Percentiles rank a stretch among this genome's conserved stretches.
Conservation (phyloP, 2,113 vertebrate genomes). For the Pollachius pollachius region DNA sequence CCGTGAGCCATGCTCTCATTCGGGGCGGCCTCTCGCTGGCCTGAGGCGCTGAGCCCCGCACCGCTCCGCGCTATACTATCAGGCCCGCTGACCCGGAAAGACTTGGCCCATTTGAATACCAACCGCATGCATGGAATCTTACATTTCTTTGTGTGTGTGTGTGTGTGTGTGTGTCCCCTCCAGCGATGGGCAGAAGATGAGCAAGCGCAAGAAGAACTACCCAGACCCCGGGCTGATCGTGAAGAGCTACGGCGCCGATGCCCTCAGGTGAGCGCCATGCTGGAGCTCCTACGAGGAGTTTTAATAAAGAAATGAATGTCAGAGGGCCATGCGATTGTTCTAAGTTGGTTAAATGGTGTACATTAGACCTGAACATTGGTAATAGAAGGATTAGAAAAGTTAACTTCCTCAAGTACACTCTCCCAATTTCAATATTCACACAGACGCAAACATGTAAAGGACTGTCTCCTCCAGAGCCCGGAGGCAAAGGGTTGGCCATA, state of each 20-base stretch:
- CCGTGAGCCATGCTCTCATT: conserved; percentile 30
- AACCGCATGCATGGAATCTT: conserved; percentile 46
- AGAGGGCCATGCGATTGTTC: too few relatives aligned
- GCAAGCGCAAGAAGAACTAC: conserved; percentile 98
- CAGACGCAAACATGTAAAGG: not conserved
- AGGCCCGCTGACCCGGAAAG: conserved; percentile 67
- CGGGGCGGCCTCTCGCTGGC: conserved; percentile 38
- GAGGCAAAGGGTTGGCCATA: conserved; percentile 58
- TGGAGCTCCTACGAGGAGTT: conserved; percentile 3
- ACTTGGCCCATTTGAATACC: conserved; percentile 58
- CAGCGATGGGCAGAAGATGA: conserved; percentile 99
- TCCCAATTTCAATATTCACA: not conserved
- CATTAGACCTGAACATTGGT: too few relatives aligned
- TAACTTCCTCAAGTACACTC: not conserved
- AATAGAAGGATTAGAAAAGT: not conserved
- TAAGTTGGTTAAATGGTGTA: too few relatives aligned
- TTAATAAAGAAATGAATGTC: conserved; percentile 6
- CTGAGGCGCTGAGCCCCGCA: conserved; percentile 38
- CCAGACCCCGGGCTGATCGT: conserved; percentile 87
- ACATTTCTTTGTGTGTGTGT: conserved; percentile 44
- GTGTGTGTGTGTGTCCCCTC: conserved; percentile 41
- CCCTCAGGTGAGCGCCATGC: conserved; percentile 82
- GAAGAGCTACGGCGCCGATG: conserved; percentile 89
- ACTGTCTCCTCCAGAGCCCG: conserved; percentile 45
- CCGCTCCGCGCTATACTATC: conserved; percentile 22